Evolutionary conservation across 2,888 invertebrate species (phyloP).

Genomic region (Drosophila pseudotalamancana): DNA sequence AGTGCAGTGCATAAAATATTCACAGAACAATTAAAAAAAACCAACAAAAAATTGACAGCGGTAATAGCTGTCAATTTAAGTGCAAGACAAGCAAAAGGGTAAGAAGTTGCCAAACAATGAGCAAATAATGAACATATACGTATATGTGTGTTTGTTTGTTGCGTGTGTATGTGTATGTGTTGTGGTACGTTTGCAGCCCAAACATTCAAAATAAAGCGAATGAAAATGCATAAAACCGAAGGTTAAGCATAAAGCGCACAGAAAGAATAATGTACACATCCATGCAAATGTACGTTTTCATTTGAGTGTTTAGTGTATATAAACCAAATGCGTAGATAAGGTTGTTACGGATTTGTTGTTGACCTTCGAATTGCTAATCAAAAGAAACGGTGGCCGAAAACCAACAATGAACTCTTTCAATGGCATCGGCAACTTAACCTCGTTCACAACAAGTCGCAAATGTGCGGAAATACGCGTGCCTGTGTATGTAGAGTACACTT

Average conservation of each 20-base stretch:
- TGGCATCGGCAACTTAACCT: conserved; percentile 62
- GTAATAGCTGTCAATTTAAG: conserved; percentile 3
- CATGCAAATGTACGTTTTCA: neutral
- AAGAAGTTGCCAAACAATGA: conserved; percentile 32
- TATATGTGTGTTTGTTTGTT: neutral
- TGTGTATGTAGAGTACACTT: conserved; percentile 1
- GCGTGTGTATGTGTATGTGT: neutral
- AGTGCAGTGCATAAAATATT: conserved; percentile 10
- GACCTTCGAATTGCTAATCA: conserved; percentile 65
- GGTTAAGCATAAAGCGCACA: conserved; percentile 34
- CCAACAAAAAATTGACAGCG: conserved; percentile 12
- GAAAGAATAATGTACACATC: conserved; percentile 29
- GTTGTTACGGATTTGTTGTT: conserved; percentile 60
- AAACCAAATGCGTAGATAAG: conserved; percentile 53
- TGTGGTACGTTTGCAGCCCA: conserved; percentile 24
- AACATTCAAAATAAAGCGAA: conserved; percentile 42
- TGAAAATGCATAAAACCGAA: conserved; percentile 41
- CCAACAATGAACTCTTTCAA: conserved; percentile 71
- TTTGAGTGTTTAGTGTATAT: conserved; percentile 8
- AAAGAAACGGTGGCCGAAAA: conserved; percentile 40
- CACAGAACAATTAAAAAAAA: neutral
- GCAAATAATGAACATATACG: conserved; percentile 1
- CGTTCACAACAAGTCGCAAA: conserved; percentile 43
- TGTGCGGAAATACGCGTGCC: conserved; percentile 48
- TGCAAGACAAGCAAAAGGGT: conserved; percentile 24